phyloP scores from a whole-genome alignment of 2,113 vertebrate species.

The Sylvia atricapilla region DNA sequence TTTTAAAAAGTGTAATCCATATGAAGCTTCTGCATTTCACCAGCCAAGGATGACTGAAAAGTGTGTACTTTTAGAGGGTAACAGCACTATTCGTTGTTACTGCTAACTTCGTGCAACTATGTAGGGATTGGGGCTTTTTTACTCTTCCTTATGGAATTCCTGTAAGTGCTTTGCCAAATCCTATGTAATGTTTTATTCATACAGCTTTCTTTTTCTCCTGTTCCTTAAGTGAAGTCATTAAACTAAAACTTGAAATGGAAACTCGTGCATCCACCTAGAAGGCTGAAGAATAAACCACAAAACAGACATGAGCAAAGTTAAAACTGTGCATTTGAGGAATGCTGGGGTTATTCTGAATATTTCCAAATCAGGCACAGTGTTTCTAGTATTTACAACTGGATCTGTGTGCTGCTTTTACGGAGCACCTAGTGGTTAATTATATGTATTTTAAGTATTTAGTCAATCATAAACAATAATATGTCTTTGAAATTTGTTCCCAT shows the following conservation, averaged over 20 bases:
- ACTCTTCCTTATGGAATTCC: slow-evolving; percentile 12
- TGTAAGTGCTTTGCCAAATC: slow-evolving; percentile 1
- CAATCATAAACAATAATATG: neutral
- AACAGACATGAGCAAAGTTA: neutral
- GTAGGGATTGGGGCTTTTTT: neutral
- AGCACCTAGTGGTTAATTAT: neutral
- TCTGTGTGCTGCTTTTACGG: neutral
- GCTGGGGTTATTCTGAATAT: neutral
- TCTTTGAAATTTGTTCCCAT: neutral
- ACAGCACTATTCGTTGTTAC: neutral
- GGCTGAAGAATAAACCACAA: neutral
- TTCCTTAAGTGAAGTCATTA: neutral
- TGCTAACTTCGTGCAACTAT: neutral
- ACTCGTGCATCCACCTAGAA: neutral
- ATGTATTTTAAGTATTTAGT: neutral
- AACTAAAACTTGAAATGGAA: slow-evolving; percentile 13
- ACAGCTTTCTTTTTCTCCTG: neutral
- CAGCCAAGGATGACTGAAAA: slow-evolving; percentile 23
- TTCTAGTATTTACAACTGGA: neutral
- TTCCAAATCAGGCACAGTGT: neutral
- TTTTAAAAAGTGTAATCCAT: slow-evolving; percentile 47
- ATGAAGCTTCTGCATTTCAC: slow-evolving; percentile 63
- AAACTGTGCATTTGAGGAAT: neutral
- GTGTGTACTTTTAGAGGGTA: neutral
- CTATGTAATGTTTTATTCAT: neutral